Evolutionary conservation across 2,888 invertebrate species (phyloP).

Genomic region (Subacronicta megacephala): DNA sequence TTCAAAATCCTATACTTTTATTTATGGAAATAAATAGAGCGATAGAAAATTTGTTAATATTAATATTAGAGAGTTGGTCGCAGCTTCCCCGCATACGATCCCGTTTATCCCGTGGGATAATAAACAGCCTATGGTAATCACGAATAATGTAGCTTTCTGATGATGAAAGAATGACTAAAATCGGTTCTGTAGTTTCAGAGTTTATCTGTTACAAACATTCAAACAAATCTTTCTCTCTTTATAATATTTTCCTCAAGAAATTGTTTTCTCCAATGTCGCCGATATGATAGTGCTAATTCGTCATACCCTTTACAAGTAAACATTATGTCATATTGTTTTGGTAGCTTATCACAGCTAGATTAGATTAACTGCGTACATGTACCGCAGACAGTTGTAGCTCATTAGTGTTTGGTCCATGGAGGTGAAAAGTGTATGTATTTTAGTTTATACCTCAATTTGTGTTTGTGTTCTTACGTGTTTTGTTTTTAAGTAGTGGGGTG

Average conservation of each 20-base stretch:
- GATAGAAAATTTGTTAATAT: too few species aligned
- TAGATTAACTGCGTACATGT: constrained; percentile 43
- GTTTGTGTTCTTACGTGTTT: not conserved
- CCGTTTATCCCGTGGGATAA: too few species aligned
- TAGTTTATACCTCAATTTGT: constrained; percentile 5
- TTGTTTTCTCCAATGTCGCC: constrained; percentile 2
- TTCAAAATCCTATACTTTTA: too few species aligned
- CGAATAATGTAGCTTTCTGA: too few species aligned
- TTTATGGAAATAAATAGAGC: too few species aligned
- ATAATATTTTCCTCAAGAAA: not conserved
- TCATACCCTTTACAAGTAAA: constrained; percentile 28
- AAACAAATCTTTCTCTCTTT: too few species aligned
- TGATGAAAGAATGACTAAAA: too few species aligned
- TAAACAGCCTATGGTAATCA: too few species aligned
- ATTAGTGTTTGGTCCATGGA: constrained; percentile 57
- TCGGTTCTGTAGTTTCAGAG: too few species aligned
- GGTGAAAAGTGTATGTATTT: constrained; percentile 56
- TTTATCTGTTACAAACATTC: too few species aligned
- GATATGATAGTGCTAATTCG: not conserved
- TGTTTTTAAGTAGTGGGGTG: not conserved
- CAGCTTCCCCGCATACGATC: too few species aligned
- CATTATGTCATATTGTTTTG: constrained; percentile 45
- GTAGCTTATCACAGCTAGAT: constrained; percentile 51
- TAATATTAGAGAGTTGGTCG: too few species aligned
- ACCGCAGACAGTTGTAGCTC: constrained; percentile 18